Base-by-base conservation (phyloP, 2,888 invertebrate genomes). In the Baccha elongata region DNA sequence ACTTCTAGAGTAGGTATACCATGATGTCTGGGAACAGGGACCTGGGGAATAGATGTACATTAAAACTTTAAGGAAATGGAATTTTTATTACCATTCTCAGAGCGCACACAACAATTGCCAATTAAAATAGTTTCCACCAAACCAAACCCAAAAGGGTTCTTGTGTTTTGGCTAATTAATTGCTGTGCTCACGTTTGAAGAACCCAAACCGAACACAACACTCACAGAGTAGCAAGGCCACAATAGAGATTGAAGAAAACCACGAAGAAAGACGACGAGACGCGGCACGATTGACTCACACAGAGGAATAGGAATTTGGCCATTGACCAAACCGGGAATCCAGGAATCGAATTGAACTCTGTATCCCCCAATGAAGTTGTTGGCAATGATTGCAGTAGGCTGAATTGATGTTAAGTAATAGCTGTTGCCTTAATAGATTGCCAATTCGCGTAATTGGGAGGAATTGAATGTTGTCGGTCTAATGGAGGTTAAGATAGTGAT, bases 91-190 rank as follows among this genome's bases (percentile, higher is more conserved):
- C 87, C 87, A 86, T 86, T 86, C 87, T 68, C 72, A 73, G 83
- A 86, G 86, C 86, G 87, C 87, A 86, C 87, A 86, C 87, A 87
- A 88, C 87, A 88, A 88, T 88, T 88, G 87, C 88, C 88, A 88
- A 88, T 88, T 88, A 88, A 88, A 88, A 88, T 88, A 85, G 81
- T 87, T 87, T 88, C 86, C 86, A 86, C 86, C 80, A 76, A 58
- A 68, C 73, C 65, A 71, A 83, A 79, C 53, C 85, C 81, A 84
- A 86, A 87, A 87, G 86, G 86, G 86, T 86, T 87, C 86, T 84
- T 87, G 87, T 88, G 87, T 88, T 87, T 86, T 26, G 84, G 86
- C 87, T 88, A 87, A 88, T 88, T 88, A 88, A 88, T 88, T 88
- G 88, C 87, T 87, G 87, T 86, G 87, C 86, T 87, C 87, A 87